Conservation (phyloP, 1,140 invertebrate genomes). For the Drosophila parabipectinata region DNA sequence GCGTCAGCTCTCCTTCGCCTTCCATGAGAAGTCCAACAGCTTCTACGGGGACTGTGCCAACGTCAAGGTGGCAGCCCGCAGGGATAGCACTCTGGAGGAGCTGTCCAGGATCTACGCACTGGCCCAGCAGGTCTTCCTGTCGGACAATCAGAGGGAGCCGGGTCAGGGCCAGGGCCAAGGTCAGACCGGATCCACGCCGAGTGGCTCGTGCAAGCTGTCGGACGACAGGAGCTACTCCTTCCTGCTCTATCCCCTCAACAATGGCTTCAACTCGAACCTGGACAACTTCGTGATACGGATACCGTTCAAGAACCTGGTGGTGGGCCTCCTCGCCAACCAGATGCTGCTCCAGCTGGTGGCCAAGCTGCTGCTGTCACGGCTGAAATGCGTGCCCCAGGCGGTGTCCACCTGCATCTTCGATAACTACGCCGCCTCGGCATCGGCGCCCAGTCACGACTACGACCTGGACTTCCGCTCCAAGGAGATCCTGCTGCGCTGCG, state of each 20-base stretch:
- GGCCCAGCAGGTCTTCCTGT: constrained; percentile 91
- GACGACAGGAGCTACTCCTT: constrained; percentile 95
- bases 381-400: constrained; percentile 82
- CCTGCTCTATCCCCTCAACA: constrained; percentile 92
- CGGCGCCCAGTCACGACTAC: constrained; percentile 85
- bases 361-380: constrained; percentile 90
- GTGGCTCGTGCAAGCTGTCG: constrained; percentile 80
- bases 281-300: constrained; percentile 93
- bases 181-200: constrained; percentile 18
- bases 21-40: constrained; percentile 94
- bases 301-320: constrained; percentile 93
- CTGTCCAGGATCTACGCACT: constrained; percentile 92
- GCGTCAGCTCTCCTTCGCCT: constrained; percentile 93
- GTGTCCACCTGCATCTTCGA: constrained; percentile 83
- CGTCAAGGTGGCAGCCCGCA: constrained; percentile 95
- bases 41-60: constrained; percentile 96
- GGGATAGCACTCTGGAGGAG: constrained; percentile 92
- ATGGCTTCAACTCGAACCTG: constrained; percentile 89
- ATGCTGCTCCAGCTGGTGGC: constrained; percentile 96
- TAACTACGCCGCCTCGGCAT: constrained; percentile 81
- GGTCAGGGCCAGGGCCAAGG: constrained; percentile 35
- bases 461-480: constrained; percentile 85
- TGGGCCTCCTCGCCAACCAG: constrained; percentile 95
- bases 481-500: constrained; percentile 88
- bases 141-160: constrained; percentile 84